Conservation (phyloP, 2,113 vertebrate genomes). For the Carassius gibelio region DNA sequence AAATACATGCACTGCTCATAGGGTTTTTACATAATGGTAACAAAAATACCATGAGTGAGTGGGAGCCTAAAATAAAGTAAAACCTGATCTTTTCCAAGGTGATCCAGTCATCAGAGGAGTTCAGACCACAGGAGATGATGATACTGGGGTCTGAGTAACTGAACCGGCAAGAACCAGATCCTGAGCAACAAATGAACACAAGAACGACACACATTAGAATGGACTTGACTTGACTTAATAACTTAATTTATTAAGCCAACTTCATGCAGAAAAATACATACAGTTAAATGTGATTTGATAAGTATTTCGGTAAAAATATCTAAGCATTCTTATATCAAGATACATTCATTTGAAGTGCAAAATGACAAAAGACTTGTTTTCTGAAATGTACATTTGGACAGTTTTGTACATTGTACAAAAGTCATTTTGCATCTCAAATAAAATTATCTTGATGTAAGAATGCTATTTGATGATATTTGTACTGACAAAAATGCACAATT, state of each 20-base stretch:
- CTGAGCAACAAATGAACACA: slow-evolving; percentile 66
- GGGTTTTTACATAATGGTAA: neutral
- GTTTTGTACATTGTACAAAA: no score
- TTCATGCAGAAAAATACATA: neutral
- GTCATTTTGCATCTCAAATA: neutral
- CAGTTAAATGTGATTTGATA: neutral
- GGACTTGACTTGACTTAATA: neutral
- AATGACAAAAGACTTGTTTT: no score
- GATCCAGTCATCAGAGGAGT: slow-evolving; percentile 87
- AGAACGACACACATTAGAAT: neutral
- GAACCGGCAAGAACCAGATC: slow-evolving; percentile 92
- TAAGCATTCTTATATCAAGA: no score
- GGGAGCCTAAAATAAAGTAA: neutral
- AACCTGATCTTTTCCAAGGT: slow-evolving; percentile 94
- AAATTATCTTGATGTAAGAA: neutral
- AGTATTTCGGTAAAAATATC: no score
- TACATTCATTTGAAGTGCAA: no score
- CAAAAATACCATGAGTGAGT: neutral
- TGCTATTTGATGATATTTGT: neutral
- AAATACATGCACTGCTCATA: neutral
- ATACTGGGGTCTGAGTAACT: slow-evolving; percentile 95
- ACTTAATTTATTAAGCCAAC: no score
- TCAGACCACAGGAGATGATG: slow-evolving; percentile 86
- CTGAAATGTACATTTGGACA: no score
- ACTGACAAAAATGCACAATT: neutral